Conservation (phyloP, 2,888 invertebrate genomes). For the Dasysyrphus tricinctus region DNA sequence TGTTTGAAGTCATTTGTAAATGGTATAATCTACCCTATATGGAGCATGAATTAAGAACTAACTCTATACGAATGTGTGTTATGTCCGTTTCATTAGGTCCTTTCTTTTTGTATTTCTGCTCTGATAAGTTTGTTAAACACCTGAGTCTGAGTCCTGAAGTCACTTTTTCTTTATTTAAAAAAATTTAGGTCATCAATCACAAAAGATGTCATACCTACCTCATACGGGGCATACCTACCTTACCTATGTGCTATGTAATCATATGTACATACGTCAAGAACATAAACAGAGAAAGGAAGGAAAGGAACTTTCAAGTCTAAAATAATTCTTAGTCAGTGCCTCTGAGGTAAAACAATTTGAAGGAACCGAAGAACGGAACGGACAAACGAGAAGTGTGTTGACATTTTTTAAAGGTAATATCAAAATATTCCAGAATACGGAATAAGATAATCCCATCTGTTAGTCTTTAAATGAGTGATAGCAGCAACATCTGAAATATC, state of each 20-base stretch:
- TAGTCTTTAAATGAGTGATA: too few species aligned
- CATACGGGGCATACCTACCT: slow-evolving; percentile 31
- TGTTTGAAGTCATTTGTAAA: slow-evolving; percentile 36
- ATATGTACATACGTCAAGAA: not conserved
- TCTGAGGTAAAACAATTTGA: not conserved
- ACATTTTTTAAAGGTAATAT: too few species aligned
- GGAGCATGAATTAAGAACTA: not conserved
- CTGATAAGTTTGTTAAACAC: slow-evolving; percentile 60
- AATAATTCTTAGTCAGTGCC: not conserved
- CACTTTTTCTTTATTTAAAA: slow-evolving; percentile 34
- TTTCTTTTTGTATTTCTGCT: slow-evolving; percentile 33
- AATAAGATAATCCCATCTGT: too few species aligned
- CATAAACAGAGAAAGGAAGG: slow-evolving; percentile 19
- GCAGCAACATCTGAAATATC: too few species aligned
- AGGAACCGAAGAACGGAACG: not conserved
- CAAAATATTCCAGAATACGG: too few species aligned
- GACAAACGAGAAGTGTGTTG: too few species aligned
- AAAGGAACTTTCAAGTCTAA: not conserved
- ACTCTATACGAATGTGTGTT: not conserved
- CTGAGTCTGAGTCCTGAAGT: slow-evolving; percentile 57
- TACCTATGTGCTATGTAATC: too few species aligned
- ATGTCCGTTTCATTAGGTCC: slow-evolving; percentile 5
- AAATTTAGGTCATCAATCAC: slow-evolving; percentile 65
- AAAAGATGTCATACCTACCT: slow-evolving; percentile 50
- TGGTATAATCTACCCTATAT: not conserved